Conservation (phyloP, 2,888 invertebrate species). For the Stramonita haemastoma region DNA sequence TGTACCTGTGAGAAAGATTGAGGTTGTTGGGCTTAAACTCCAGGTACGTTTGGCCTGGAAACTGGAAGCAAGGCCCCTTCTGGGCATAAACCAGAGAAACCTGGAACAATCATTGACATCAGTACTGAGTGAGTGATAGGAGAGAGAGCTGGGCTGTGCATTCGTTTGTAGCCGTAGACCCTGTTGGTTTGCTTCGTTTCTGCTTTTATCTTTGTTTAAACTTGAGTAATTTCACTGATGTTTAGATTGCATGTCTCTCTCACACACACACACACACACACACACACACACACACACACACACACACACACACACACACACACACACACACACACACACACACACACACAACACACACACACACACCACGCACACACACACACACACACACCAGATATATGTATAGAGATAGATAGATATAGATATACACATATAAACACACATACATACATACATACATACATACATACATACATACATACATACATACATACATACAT, state of each 20-base stretch:
- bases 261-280: slow-evolving; percentile 14
- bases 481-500: not conserved
- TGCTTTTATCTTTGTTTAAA: no score
- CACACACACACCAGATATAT: not conserved
- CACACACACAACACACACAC: not conserved
- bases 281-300: slow-evolving; percentile 20
- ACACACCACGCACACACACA: not conserved
- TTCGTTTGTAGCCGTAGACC: no score
- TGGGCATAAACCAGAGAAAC: slow-evolving; percentile 13
- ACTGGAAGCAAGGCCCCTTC: slow-evolving; percentile 43
- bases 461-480: not conserved
- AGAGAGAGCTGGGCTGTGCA: no score
- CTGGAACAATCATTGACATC: not conserved
- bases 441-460: slow-evolving; percentile 7
- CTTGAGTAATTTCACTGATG: no score
- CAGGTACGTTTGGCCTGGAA: slow-evolving; percentile 38
- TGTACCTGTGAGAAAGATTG: slow-evolving; percentile 25
- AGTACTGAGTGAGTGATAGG: not conserved
- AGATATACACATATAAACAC: not conserved
- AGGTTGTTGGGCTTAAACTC: slow-evolving; percentile 42
- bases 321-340: not conserved
- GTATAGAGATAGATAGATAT: no score
- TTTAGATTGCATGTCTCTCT: not conserved
- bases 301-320: not conserved
- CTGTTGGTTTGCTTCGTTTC: no score